phyloP scores from a whole-genome alignment of 2,797 vertebrate genomes.

The Chaetophractus vellerosus region DNA sequence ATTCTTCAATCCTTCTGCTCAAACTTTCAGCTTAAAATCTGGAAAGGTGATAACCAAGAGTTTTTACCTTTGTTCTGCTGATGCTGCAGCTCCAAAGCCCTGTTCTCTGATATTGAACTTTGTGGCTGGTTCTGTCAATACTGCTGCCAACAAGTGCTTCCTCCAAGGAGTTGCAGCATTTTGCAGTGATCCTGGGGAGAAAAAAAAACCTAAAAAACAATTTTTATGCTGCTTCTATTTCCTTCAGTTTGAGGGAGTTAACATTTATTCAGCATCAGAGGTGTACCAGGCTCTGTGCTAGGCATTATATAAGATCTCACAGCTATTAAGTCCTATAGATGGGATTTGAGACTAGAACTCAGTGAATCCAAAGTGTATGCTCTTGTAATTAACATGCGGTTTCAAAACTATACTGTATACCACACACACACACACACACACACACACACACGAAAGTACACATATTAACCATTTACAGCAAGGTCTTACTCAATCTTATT shows the following conservation, averaged over 20 bases:
- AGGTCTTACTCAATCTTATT: background rate
- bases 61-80: background rate
- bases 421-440: too few relatives aligned
- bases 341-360: background rate
- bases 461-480: background rate
- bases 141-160: background rate
- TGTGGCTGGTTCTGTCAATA: background rate
- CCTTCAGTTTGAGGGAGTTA: background rate
- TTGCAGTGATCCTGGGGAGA: background rate
- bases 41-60: background rate
- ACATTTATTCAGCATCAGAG: background rate
- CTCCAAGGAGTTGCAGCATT: background rate
- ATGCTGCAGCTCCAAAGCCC: background rate
- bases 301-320: background rate
- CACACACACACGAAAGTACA: rapidly evolving
- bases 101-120: background rate
- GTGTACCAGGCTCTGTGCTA: background rate
- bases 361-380: background rate
- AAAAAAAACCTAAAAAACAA: background rate
- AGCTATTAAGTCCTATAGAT: background rate
- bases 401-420: background rate
- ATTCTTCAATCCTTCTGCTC: background rate
- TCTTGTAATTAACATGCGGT: background rate
- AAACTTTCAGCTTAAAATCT: conserved; percentile 3
- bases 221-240: background rate